Base-by-base conservation (phyloP, 2,113 vertebrate genomes). In the Gopherus flavomarginatus region DNA sequence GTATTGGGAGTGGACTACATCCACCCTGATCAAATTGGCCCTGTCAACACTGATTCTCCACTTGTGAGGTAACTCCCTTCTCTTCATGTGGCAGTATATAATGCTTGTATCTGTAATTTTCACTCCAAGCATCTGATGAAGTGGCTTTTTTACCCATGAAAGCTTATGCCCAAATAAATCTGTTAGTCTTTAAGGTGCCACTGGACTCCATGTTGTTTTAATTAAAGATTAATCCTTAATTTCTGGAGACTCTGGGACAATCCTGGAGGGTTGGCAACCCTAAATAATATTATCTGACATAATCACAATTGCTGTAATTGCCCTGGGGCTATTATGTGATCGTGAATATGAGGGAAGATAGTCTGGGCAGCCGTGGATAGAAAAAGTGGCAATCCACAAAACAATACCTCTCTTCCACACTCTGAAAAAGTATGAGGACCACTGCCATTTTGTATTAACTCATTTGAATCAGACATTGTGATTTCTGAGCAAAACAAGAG, bases 301-400 rank as follows among this genome's bases (percentile, higher is more conserved):
- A 57, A 83, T 78, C 65, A n/a, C 81, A 50, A 8, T 13, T 87
- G 79, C n/a, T 85, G 92, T 83, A 56, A 79, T 88, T 83, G 9
- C 17, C 65, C 65, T n/a, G 49, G 57, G 49, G 2, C 14, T 88
- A 27, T 83, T 90, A 62, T 11, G 53, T 47, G 62, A 83, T 79
- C 65, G 10, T 72, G 35, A n/a, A 38, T 72, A 38, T 72, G 65
- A 22, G 65, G 9, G 35, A 69, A n/a, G n/a, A 38, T 38, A 72
- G 9, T 88, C 56, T 85, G 2, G 59, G 44, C 38, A 91, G 47
- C 79, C 86, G 54, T 42, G 50, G 81, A 80, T 65, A 86, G 90
- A 83, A 82, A 24, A 5, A 1, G 6, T 1, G 24, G 31, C 47
- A 22, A 85, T 52, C 52, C 57, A 89, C 47, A 59, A 59, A 8